These are phyloP conservation scores for Isichthys henryi DNA, from an alignment of 2,113 vertebrate genomes.

Conservation along the genomic window DNA sequence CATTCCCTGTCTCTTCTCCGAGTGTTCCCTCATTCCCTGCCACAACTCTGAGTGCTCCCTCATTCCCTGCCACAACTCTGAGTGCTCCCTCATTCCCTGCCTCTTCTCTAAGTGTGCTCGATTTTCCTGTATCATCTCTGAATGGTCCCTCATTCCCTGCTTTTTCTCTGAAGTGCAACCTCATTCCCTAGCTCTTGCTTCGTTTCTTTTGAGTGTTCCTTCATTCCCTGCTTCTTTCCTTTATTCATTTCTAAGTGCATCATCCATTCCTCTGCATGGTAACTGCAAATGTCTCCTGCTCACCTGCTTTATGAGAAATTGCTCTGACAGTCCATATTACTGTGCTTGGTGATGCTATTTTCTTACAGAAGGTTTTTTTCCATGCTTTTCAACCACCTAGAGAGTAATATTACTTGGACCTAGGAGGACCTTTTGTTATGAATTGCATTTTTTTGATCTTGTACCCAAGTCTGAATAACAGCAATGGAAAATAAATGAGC, in stretches of 20 bases:
- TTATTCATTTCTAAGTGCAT: background rate
- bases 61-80: too few relatives aligned
- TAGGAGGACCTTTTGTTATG: background rate
- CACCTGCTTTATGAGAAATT: background rate
- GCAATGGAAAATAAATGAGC: background rate
- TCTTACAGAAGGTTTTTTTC: background rate
- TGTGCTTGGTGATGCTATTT: background rate
- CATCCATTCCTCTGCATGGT: background rate
- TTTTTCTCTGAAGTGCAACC: background rate
- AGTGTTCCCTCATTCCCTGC: background rate
- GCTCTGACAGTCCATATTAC: background rate
- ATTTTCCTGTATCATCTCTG: too few relatives aligned
- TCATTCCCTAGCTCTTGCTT: background rate
- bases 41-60: too few relatives aligned
- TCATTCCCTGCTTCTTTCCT: background rate
- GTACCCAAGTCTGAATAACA: background rate
- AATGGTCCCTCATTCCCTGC: background rate
- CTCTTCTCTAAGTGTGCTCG: too few relatives aligned
- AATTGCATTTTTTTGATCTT: background rate
- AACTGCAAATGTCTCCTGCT: background rate
- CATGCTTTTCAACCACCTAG: background rate
- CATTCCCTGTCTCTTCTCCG: background rate
- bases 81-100: too few relatives aligned
- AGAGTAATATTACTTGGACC: background rate
- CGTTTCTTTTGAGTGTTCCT: background rate